phyloP scores from a whole-genome alignment of 1,140 invertebrate genomes.

The Mycetomoellerius zeteki region DNA sequence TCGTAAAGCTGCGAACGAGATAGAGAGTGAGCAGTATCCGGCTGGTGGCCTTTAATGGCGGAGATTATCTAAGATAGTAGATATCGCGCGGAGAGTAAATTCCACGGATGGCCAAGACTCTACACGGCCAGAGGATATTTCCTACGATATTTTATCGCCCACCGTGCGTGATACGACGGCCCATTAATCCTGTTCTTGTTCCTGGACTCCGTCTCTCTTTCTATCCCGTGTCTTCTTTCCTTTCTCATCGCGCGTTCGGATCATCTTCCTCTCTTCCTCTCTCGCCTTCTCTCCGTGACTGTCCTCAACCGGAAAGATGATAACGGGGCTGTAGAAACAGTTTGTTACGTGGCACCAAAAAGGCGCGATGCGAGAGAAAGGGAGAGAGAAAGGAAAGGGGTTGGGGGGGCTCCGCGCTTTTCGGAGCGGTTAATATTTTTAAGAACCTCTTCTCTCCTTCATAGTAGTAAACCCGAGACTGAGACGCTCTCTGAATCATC shows the following conservation, averaged over 20 bases:
- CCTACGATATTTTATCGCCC: conserved; percentile 79
- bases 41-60: conserved; percentile 67
- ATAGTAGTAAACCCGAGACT: conserved; percentile 26
- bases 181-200: conserved; percentile 81
- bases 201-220: conserved; percentile 25
- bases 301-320: conserved; percentile 80
- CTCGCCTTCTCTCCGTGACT: conserved; percentile 51
- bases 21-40: conserved; percentile 27
- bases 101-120: conserved; percentile 64
- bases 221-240: conserved; percentile 1
- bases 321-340: conserved; percentile 75
- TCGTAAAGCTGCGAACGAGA: conserved; percentile 51
- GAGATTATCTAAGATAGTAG: conserved; percentile 77
- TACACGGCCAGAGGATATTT: conserved; percentile 67
- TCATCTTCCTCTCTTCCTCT: conserved; percentile 35
- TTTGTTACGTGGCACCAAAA: conserved; percentile 75
- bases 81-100: conserved; percentile 65
- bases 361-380: conserved; percentile 25
- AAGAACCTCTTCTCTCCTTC: conserved; percentile 31
- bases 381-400: neutral
- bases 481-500: conserved; percentile 47
- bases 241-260: conserved; percentile 27
- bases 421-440: conserved; percentile 65
- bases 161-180: conserved; percentile 79
- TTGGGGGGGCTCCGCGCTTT: neutral